phyloP scores from a whole-genome alignment of 1,140 invertebrate genomes.

The Pantala flavescens region DNA sequence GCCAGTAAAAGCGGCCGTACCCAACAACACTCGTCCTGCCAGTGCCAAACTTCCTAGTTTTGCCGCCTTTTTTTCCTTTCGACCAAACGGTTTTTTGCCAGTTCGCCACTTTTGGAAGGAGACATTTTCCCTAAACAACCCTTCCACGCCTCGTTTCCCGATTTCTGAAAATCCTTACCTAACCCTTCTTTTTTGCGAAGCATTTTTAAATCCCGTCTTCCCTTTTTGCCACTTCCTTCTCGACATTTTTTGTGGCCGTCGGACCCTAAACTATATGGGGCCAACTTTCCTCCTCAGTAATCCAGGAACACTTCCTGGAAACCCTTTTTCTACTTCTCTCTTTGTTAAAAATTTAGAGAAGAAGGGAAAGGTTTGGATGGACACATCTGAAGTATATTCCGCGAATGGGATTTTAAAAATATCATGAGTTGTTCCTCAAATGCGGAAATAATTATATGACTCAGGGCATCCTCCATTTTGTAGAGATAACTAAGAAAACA shows the following conservation, averaged over 20 bases:
- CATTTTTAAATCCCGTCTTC: not conserved
- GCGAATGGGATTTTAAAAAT: no score
- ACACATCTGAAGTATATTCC: no score
- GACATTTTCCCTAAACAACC: constrained; percentile 1
- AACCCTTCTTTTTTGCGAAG: not conserved
- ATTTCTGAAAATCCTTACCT: not conserved
- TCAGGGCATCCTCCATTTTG: no score
- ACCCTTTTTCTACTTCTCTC: no score
- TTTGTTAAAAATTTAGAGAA: no score
- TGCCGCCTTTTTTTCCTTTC: not conserved
- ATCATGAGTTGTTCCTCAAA: no score
- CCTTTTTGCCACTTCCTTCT: not conserved
- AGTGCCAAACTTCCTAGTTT: not conserved
- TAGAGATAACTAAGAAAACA: no score
- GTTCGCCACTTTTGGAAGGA: not conserved
- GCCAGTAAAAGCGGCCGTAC: not conserved
- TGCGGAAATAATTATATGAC: no score
- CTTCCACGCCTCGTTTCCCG: not conserved
- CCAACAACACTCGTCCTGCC: not conserved
- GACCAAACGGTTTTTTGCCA: not conserved
- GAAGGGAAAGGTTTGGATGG: no score
- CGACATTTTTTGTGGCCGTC: not conserved
- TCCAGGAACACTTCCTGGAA: no score
- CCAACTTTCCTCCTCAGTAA: no score
- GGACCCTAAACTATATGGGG: not conserved